Base-by-base conservation (phyloP, 2,113 vertebrate species). In the Columbina picui region DNA sequence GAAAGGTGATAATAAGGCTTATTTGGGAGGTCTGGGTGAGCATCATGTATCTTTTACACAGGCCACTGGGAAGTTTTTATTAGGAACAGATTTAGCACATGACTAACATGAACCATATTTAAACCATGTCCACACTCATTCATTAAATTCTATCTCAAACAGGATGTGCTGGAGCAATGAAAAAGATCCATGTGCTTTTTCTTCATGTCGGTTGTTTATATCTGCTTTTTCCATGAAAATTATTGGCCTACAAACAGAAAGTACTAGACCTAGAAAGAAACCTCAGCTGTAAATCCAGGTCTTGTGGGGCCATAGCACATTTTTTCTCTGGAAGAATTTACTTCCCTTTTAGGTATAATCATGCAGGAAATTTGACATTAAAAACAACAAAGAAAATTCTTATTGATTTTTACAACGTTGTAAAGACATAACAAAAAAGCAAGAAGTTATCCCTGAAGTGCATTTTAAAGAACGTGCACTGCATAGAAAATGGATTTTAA, bases 21-120 rank as follows among this genome's bases (percentile, higher is more conserved):
- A 27, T 55, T 96, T 56, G 59, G 21, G 65, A 81, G n/a, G 36
- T n/a, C 49, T 89, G 49, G 9, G 30, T 87, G 69, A 95, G 65
- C 49, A 68, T 55, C 30, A 27, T 5, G 1, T 75, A 49, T 79
- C 14, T 79, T 87, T 82, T n/a, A 76, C 39, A 52, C 6, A 52
- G 61, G 30, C 36, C 9, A 9, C 32, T 57, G 47, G 18, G 43
- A 92, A 82, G 23, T 47, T 86, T 92, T 92, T 64, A 32, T 75
- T 79, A 81, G 77, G 60, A 89, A 64, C 30, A 41, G n/a, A 87
- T 92, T 94, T 78, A 84, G 61, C 81, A 94, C 30, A 34, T 91
- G 84, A 92, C 69, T 94, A 89, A 95, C 78, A 69, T 68, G 57
- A 91, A 47, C 47, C 34, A 75, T 75, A 75, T 89, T 93, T 87